A percentile compares a stretch with the other conserved stretches of the same genome.
Conservation (phyloP, 2,888 invertebrate genomes). For the Mylabris sibirica region DNA sequence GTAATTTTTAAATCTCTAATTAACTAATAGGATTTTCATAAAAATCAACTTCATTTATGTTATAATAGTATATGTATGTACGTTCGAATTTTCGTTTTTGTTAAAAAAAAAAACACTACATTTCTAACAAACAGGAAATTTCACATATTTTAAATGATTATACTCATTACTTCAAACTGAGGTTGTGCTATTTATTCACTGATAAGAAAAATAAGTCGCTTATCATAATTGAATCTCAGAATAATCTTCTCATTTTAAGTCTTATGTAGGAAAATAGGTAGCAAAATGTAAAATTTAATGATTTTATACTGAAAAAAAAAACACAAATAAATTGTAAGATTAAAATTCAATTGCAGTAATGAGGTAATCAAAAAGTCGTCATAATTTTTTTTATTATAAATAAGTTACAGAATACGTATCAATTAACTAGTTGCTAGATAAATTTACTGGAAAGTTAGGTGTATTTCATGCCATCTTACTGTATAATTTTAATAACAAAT, state of each 20-base stretch:
- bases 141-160: slow-evolving; percentile 17
- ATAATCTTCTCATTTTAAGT: slow-evolving; percentile 34
- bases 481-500: too few relatives aligned
- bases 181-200: slow-evolving; percentile 55
- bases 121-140: slow-evolving; percentile 49
- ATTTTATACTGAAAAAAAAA: slow-evolving; percentile 15
- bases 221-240: slow-evolving; percentile 62
- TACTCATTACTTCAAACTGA: slow-evolving; percentile 41
- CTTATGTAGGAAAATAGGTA: slow-evolving; percentile 13
- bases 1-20: too few relatives aligned
- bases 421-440: too few relatives aligned
- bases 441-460: too few relatives aligned
- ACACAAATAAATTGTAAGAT: neutral
- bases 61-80: too few relatives aligned
- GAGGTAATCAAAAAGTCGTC: too few relatives aligned
- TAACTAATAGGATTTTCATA: too few relatives aligned
- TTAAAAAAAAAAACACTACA: neutral
- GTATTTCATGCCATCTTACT: too few relatives aligned
- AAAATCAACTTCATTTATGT: too few relatives aligned
- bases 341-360: slow-evolving; percentile 15
- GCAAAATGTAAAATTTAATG: slow-evolving; percentile 17
- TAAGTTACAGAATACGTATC: too few relatives aligned
- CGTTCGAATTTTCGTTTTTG: neutral
- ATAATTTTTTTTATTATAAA: too few relatives aligned
- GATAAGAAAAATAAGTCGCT: slow-evolving; percentile 57